Evolutionary conservation across 2,113 vertebrate species (phyloP).

Genomic region (Tachysurus fulvidraco): DNA sequence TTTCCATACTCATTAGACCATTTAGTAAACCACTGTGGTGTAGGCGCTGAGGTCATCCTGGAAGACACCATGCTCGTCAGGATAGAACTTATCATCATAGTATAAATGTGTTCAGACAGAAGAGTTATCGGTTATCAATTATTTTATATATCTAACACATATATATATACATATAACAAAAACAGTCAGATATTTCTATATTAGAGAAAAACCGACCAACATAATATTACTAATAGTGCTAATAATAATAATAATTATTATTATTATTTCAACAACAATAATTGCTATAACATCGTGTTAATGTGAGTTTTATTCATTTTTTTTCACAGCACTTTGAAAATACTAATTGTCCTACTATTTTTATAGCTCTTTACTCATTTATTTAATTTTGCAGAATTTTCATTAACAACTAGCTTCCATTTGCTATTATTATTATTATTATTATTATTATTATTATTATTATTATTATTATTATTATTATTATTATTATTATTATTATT

Average conservation of each 20-base stretch:
- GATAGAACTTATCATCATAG: background rate
- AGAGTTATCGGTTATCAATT: background rate
- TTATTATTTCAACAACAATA: background rate
- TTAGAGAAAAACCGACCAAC: background rate
- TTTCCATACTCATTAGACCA: constrained; percentile 5
- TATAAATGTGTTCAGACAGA: background rate
- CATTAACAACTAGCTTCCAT: background rate
- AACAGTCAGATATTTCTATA: background rate
- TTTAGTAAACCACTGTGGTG: background rate
- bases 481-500: no score
- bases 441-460: background rate
- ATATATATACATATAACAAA: no score
- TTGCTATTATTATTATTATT: background rate
- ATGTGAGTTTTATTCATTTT: no score
- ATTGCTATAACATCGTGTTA: no score
- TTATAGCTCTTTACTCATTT: no score
- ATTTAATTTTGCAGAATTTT: no score
- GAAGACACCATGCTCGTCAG: background rate
- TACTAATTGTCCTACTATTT: no score
- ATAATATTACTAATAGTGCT: no score
- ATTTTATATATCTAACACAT: no score
- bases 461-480: background rate
- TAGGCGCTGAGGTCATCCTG: background rate
- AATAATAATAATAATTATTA: background rate
- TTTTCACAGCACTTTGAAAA: no score